Conservation (phyloP, 2,888 invertebrate genomes). For the Pachymerium ferrugineum region DNA sequence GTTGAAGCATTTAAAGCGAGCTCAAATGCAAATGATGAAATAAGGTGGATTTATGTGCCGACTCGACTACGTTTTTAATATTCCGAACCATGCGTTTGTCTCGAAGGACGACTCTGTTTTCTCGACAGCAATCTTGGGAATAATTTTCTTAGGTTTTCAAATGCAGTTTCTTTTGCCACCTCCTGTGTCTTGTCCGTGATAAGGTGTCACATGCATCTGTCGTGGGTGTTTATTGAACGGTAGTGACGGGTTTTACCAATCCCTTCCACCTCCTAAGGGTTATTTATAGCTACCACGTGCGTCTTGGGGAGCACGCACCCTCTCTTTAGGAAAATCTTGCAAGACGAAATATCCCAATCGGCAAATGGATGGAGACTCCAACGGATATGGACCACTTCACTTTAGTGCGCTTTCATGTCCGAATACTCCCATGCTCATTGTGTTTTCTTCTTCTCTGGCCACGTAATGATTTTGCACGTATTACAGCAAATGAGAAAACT, state of each 20-base stretch:
- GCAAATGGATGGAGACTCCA: background rate
- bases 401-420: constrained; percentile 8
- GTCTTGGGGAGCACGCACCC: background rate
- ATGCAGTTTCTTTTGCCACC: background rate
- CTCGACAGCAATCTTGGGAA: background rate
- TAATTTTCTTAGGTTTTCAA: background rate
- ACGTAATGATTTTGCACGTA: constrained; percentile 9
- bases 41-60: background rate
- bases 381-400: background rate
- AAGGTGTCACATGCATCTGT: constrained; percentile 6
- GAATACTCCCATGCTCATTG: background rate
- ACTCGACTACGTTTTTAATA: background rate
- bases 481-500: background rate
- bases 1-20: constrained; percentile 8
- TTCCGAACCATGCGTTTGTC: background rate
- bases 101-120: background rate
- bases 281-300: constrained; percentile 1
- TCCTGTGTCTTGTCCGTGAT: constrained; percentile 1
- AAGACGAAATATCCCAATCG: background rate
- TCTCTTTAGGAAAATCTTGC: background rate
- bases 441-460: background rate
- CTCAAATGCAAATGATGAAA: constrained; percentile 13
- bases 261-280: background rate
- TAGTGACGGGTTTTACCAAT: background rate
- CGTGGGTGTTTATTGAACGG: background rate